Percentiles rank a stretch among this genome's conserved stretches.
These are phyloP conservation scores for Scaptodrosophila lebanonensis DNA, from an alignment of 1,140 invertebrate genomes.

Conservation along the genomic window DNA sequence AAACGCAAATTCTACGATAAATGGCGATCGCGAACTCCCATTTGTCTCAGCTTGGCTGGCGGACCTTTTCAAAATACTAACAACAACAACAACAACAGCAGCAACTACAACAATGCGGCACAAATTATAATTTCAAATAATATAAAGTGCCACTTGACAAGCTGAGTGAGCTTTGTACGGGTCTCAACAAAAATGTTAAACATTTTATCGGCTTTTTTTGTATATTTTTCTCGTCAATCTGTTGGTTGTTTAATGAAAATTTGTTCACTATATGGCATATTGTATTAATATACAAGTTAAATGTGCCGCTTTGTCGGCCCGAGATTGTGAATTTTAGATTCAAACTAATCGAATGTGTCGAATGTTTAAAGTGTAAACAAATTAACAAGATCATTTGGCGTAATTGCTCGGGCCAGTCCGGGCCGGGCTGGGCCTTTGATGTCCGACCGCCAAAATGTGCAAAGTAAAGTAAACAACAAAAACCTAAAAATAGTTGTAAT, in stretches of 20 bases:
- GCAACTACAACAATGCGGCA: conserved; percentile 42
- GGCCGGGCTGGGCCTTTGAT: conserved; percentile 44
- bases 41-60: too few species aligned
- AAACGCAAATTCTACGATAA: conserved; percentile 10
- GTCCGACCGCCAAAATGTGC: conserved; percentile 27
- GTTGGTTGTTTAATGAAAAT: conserved; percentile 44
- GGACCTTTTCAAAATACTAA: not conserved
- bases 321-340: conserved; percentile 42
- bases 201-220: conserved; percentile 57
- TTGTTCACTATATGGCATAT: conserved; percentile 48
- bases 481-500: not conserved
- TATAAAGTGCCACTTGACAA: conserved; percentile 67
- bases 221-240: conserved; percentile 14
- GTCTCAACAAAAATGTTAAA: conserved; percentile 67
- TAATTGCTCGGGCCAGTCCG: conserved; percentile 46
- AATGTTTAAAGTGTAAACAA: conserved; percentile 61
- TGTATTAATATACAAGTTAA: conserved; percentile 24
- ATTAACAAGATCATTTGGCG: conserved; percentile 70
- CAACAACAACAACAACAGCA: conserved; percentile 34
- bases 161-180: conserved; percentile 9
- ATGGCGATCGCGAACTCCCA: conserved; percentile 14
- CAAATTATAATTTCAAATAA: conserved; percentile 74
- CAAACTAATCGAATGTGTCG: conserved; percentile 50
- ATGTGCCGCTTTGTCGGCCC: conserved; percentile 54
- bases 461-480: conserved; percentile 9